Percentiles rank a stretch among this genome's conserved stretches.
phyloP scores from a whole-genome alignment of 2,113 vertebrate genomes.

The Podocnemis expansa region DNA sequence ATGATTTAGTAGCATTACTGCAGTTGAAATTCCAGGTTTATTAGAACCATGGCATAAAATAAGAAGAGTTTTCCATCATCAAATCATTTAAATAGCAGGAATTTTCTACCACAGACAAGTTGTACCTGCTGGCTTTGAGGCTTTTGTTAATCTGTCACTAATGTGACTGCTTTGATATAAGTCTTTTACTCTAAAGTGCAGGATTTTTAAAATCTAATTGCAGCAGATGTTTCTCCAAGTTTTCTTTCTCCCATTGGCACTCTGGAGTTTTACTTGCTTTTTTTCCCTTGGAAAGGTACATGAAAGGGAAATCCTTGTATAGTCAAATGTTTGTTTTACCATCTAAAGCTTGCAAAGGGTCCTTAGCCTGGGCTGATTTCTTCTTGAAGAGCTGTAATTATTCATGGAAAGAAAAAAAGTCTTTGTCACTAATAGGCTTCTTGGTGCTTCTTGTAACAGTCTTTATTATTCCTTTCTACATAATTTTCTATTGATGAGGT shows the following conservation, averaged over 20 bases:
- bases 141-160: slow-evolving; percentile 26
- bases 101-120: neutral
- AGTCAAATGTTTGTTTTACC: slow-evolving; percentile 77
- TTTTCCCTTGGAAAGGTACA: slow-evolving; percentile 69
- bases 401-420: slow-evolving; percentile 71
- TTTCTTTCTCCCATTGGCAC: slow-evolving; percentile 55
- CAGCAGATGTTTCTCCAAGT: slow-evolving; percentile 64
- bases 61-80: slow-evolving; percentile 24
- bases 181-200: slow-evolving; percentile 30
- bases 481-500: slow-evolving; percentile 76
- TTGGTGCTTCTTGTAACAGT: slow-evolving; percentile 66
- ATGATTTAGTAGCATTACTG: slow-evolving; percentile 16
- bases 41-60: neutral
- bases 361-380: slow-evolving; percentile 61
- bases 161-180: slow-evolving; percentile 16
- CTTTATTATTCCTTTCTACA: slow-evolving; percentile 73
- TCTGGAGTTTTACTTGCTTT: slow-evolving; percentile 49
- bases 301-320: slow-evolving; percentile 74
- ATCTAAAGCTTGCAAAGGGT: slow-evolving; percentile 63
- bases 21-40: slow-evolving; percentile 8
- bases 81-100: neutral
- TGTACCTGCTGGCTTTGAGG: slow-evolving; percentile 29
- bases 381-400: slow-evolving; percentile 74
- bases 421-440: slow-evolving; percentile 78
- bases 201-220: slow-evolving; percentile 59